Evolutionary conservation across 2,888 invertebrate species (phyloP).

Genomic region (Lepas anatifera): DNA sequence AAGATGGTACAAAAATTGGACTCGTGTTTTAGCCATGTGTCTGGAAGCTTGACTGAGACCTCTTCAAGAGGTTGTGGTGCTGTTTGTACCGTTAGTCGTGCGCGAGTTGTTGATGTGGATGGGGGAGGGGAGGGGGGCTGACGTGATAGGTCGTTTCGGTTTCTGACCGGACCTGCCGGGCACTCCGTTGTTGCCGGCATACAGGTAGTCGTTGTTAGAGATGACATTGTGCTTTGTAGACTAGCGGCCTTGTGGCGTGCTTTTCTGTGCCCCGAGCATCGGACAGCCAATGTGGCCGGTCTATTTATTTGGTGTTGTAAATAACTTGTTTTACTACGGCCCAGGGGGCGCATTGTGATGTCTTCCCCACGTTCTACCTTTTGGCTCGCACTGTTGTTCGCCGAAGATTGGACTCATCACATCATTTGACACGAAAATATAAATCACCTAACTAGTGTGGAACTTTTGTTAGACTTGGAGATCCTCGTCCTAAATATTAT

Average conservation of each 20-base stretch:
- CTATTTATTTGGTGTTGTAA: constrained; percentile 6
- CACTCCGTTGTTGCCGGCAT: too few species aligned
- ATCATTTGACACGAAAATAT: neutral
- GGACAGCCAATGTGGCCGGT: too few species aligned
- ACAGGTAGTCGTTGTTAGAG: neutral
- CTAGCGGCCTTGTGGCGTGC: neutral
- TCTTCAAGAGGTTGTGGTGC: too few species aligned
- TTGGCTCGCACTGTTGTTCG: neutral
- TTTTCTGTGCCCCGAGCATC: too few species aligned
- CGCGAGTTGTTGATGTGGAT: too few species aligned
- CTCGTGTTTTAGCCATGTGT: too few species aligned
- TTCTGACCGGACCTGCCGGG: neutral
- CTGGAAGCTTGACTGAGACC: too few species aligned
- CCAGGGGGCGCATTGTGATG: neutral
- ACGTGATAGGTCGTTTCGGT: neutral
- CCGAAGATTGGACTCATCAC: constrained; percentile 1
- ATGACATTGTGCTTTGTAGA: neutral
- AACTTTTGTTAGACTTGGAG: too few species aligned
- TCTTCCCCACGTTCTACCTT: neutral
- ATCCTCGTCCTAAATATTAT: too few species aligned
- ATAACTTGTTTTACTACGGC: neutral
- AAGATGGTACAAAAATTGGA: too few species aligned
- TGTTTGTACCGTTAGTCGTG: too few species aligned
- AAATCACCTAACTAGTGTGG: neutral
- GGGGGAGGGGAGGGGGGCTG: too few species aligned